Evolutionary conservation across 2,113 vertebrate genomes (phyloP), one percentile per base, ranked within the genome.

Genomic region (Chloropsis hardwickii): DNA sequence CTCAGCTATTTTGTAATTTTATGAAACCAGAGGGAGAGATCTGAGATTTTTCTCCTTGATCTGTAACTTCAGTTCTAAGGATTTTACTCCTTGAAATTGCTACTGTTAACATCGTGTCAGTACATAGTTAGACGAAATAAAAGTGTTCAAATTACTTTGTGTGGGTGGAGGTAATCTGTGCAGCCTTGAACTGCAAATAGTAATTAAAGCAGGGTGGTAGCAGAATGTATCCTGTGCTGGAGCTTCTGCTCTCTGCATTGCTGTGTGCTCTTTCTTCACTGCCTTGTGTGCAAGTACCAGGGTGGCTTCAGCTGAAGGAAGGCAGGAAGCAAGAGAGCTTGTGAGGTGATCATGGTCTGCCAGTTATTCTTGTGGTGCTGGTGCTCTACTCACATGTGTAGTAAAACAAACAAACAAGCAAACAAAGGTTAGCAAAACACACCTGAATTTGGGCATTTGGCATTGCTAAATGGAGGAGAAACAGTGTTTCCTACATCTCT

Each of bases 151-250:
- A 96, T 97, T 96, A 94, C 90, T 58, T 83, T 94, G 78, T 88
- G 95, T 95, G 95, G 95, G 97, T 91, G 94, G 94, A 96, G 92
- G 95, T 91, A 91, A 93, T 93, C 92, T 91, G 42, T 88, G 92
- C 92, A 91, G 86, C 95, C 95, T 91, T 84, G 90, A 96, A 93
- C 90, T 93, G 90, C 93, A 96, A 92, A 95, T 82, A 96, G 90
- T 97, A 97, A 97, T 97, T 97, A 97, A 96, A 87, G 62, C 66
- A 70, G 93, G 90, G 96, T 94, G 95, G 94, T 93, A 95, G 93
- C 92, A 92, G 65, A 94, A 95, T 74, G 92, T 89, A 89, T 91
- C 83, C 58, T 91, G 60, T 61, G 78, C 60, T 70, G 7, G 78
- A 92, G 56, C 90, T 95, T 47, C 91, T 92, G 78, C 57, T 90